A percentile compares a stretch with the other conserved stretches of the same genome.
These are phyloP conservation scores for Sitta europaea DNA, from an alignment of 2,113 vertebrate species.

Conservation along the genomic window DNA sequence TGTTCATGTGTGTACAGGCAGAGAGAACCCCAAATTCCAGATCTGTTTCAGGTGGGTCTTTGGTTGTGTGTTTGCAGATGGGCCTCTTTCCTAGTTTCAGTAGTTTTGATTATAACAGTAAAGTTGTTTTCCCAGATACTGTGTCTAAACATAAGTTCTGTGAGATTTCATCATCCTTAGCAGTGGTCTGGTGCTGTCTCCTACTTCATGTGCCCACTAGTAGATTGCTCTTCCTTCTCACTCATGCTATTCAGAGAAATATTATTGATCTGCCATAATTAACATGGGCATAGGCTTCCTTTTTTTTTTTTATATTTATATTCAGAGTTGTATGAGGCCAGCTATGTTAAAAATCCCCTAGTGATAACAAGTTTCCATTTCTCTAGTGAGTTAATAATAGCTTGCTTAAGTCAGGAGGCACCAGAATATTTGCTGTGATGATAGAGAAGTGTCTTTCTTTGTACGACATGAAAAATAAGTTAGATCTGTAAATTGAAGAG, in stretches of 20 bases:
- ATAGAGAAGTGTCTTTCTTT: background rate
- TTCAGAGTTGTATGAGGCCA: background rate
- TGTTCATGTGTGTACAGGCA: rapidly evolving
- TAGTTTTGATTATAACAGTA: background rate
- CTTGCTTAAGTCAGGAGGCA: background rate
- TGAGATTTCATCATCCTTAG: background rate
- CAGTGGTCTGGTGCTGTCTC: background rate
- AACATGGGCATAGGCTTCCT: background rate
- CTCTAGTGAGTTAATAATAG: slow-evolving; percentile 49
- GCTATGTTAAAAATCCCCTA: slow-evolving; percentile 5
- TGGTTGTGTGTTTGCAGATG: background rate
- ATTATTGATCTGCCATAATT: background rate
- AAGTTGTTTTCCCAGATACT: background rate
- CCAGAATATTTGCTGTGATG: background rate
- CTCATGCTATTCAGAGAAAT: background rate
- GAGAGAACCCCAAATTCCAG: background rate
- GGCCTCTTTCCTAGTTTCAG: background rate
- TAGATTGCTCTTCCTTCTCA: background rate
- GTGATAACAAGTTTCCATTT: slow-evolving; percentile 42
- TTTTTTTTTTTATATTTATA: background rate
- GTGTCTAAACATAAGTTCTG: background rate
- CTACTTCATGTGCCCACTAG: background rate
- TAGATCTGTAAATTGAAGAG: background rate
- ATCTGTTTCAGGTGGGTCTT: background rate
- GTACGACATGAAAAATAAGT: background rate